Base-by-base conservation (phyloP, 2,888 invertebrate genomes). In the Caenorhabditis doughertyi region DNA sequence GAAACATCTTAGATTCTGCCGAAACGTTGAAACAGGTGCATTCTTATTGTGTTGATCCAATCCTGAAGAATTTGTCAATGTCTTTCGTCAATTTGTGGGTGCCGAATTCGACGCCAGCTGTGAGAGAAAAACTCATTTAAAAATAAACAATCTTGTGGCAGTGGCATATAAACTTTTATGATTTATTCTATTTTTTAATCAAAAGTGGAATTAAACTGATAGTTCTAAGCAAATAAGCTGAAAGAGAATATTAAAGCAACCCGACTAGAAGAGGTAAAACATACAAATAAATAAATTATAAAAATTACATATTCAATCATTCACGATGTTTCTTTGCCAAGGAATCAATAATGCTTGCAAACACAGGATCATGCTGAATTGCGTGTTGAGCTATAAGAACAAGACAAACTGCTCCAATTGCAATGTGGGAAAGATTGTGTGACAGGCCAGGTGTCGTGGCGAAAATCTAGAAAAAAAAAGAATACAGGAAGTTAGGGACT, bases 381-480 rank as follows among this genome's bases (percentile, higher is more conserved):
- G 87, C 84, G 47, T 84, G 82, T 13, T 77, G 21, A 9, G 73
- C 23, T 16, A 89, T 67, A 4, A 87, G 29, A 0, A 86, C 21
- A 47, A 90, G 84, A 35, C 87, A 80, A 1, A 90, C 85, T 9
- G 67, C 88, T 27, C 91, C 91, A 23, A 91, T 86, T 9, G 87
- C 85, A 3, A 91, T 49, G 73, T 91, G 90, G 11, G 88, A 82
- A 4, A 84, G 79, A 4, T 83, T 85, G 79, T 90, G 86, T 13
- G 87, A 83, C 7, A 88, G 42, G 5, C 90, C 91, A 11, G 87
- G 85, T 8, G 87, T 82, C 16, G 85, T 76, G 16, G 80, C 89
- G 62, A 90, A 90, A 18, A 90, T 77, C 89, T 90, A 76, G 21
- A 76, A 79, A 58, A 25, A 13, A 25, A 25, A 35, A 25, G 23